Base-by-base conservation (phyloP, 2,797 vertebrate species). In the Taeniopygia guttata region DNA sequence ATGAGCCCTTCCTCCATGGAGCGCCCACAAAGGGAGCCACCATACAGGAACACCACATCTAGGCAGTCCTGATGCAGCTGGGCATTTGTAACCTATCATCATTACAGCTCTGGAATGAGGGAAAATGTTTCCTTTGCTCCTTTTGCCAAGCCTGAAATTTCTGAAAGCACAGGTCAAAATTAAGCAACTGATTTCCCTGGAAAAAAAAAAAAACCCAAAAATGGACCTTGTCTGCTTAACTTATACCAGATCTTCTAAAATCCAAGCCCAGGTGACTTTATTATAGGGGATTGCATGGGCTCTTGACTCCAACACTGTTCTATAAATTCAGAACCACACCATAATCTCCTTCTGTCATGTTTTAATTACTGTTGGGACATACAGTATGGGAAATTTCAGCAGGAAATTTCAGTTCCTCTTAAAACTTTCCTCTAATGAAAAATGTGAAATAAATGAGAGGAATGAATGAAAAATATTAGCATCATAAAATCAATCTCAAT, bases 291-390 rank as follows among this genome's bases (percentile, higher is more conserved):
- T 66, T 11, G 1, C 19, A 11, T 38, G n/a, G n/a, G 40, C 42
- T 83, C 22, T 78, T 0, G 0, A 46, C n/a, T 75, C 64, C 3
- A 3, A 48, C 63, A 49, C n/a, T 73, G 29, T 38, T 21, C 0
- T 45, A 42, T 49, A 75, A 75, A 90, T 84, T 38, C 46, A 69
- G 62, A 87, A 72, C 38, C 55, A 52, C 60, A 62, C 20, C 1
- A 6, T 43, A 73, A 69, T 52, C 54, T 93, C 58, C 32, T 89
- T 70, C 79, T 88, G 69, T 88, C 52, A 36, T 69, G 59, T 81
- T 80, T 86, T 88, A 89, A 62, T 95, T 86, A 52, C 66, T 94
- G 67, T 73, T 56, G 36, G 66, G 72, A 69, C 55, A 52, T 59
- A 45, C 40, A 48, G 23, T 22, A 56, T 55, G 26, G 59, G 51